Percentiles rank a stretch among this genome's conserved stretches.
Evolutionary conservation across 2,113 vertebrate species (phyloP).

Genomic region (Hippocampus mohnikei): DNA sequence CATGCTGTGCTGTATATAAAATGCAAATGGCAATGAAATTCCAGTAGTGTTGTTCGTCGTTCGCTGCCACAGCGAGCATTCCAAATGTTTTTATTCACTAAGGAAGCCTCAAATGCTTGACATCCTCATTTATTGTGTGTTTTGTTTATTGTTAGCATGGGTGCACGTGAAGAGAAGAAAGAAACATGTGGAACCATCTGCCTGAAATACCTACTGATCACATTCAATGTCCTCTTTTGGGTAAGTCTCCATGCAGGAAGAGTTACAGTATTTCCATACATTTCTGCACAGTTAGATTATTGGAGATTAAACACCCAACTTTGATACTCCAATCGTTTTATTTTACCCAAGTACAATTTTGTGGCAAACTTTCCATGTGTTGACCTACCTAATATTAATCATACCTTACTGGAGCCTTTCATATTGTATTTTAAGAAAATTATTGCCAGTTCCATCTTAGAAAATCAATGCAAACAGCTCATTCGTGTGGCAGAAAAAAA

Average conservation of each 20-base stretch:
- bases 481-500: not conserved
- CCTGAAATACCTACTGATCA: slow-evolving; percentile 94
- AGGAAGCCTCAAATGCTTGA: not conserved
- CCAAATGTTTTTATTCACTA: not conserved
- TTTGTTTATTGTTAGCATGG: slow-evolving; percentile 47
- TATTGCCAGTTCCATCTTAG: not conserved
- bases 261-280: not conserved
- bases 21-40: not conserved
- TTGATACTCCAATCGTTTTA: not conserved
- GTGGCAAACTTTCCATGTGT: not conserved
- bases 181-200: slow-evolving; percentile 90
- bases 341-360: not conserved
- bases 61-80: not conserved
- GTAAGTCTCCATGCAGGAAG: slow-evolving; percentile 66
- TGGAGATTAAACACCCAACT: not conserved
- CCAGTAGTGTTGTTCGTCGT: not conserved
- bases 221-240: slow-evolving; percentile 99
- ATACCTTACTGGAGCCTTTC: not conserved
- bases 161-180: slow-evolving; percentile 79
- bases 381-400: not conserved
- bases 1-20: not conserved
- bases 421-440: not conserved
- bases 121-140: not conserved
- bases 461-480: not conserved
- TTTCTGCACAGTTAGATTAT: not conserved